phyloP scores from a whole-genome alignment of 2,888 invertebrate genomes.

The Parnassius glacialis region DNA sequence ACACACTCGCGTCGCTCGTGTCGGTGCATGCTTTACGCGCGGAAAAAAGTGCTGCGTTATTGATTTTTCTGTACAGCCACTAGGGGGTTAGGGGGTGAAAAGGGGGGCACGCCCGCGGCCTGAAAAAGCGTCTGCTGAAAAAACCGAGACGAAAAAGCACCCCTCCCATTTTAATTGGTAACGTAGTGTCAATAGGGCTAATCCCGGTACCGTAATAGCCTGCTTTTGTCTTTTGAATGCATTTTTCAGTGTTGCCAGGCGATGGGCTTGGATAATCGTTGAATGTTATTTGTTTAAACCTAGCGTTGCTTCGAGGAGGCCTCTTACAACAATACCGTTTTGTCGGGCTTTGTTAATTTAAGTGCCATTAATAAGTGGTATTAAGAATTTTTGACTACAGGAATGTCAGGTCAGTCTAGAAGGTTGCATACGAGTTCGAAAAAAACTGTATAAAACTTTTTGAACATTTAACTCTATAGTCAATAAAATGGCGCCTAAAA shows the following conservation, averaged over 20 bases:
- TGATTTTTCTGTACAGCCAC: slow-evolving; percentile 80
- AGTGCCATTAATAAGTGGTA: slow-evolving; percentile 24
- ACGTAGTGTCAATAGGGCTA: slow-evolving; percentile 81
- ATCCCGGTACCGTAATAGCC: slow-evolving; percentile 75
- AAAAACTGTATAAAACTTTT: too few species aligned
- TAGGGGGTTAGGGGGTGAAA: slow-evolving; percentile 48
- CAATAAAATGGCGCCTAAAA: too few species aligned
- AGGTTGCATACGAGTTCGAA: neutral
- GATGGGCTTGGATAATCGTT: slow-evolving; percentile 40
- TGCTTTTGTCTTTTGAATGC: slow-evolving; percentile 75
- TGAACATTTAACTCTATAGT: too few species aligned
- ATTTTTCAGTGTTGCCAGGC: slow-evolving; percentile 74
- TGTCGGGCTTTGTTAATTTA: slow-evolving; percentile 22
- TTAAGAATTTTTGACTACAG: slow-evolving; percentile 16
- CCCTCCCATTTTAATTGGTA: slow-evolving; percentile 81
- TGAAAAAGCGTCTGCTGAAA: slow-evolving; percentile 81
- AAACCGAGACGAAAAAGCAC: slow-evolving; percentile 80
- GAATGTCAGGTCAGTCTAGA: slow-evolving; percentile 12
- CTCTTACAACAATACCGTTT: slow-evolving; percentile 18
- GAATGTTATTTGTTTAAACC: slow-evolving; percentile 34
- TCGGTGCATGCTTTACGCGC: slow-evolving; percentile 82
- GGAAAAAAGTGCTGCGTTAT: slow-evolving; percentile 82
- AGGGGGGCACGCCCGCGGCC: slow-evolving; percentile 69
- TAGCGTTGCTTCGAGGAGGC: slow-evolving; percentile 23
- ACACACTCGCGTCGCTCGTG: slow-evolving; percentile 52